Conservation (phyloP, 2,113 vertebrate genomes). For the Cettia cetti region DNA sequence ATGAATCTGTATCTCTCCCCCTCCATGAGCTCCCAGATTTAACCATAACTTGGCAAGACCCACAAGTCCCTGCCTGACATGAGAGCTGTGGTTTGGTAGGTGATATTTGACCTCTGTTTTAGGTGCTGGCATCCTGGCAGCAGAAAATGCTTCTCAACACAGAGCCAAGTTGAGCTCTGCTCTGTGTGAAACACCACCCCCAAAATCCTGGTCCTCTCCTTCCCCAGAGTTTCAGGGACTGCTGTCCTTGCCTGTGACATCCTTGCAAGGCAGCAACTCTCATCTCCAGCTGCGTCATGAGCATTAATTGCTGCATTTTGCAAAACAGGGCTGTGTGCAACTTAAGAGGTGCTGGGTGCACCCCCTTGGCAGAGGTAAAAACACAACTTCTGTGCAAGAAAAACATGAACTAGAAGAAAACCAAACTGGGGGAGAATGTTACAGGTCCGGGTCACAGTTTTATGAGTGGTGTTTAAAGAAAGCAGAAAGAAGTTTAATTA, state of each 20-base stretch:
- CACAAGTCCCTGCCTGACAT: background rate
- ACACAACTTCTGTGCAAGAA: background rate
- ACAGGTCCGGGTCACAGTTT: background rate
- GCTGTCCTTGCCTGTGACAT: background rate
- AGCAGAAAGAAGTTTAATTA: background rate
- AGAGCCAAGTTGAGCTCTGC: background rate
- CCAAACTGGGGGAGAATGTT: background rate
- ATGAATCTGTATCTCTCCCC: background rate
- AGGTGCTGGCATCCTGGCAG: background rate
- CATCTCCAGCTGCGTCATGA: rapidly evolving
- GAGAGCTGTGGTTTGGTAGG: background rate
- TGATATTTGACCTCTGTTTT: background rate
- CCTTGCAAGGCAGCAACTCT: background rate
- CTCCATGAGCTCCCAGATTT: background rate
- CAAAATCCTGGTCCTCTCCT: background rate
- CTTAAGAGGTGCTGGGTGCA: background rate
- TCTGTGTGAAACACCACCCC: background rate
- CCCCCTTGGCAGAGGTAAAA: background rate
- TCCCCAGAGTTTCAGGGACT: background rate
- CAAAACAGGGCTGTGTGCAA: background rate
- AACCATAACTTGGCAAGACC: background rate
- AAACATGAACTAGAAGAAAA: background rate
- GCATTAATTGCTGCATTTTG: background rate
- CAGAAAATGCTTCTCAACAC: background rate
- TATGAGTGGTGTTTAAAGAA: background rate